phyloP scores from a whole-genome alignment of 2,888 invertebrate species.

The Lasioglossum morio region DNA sequence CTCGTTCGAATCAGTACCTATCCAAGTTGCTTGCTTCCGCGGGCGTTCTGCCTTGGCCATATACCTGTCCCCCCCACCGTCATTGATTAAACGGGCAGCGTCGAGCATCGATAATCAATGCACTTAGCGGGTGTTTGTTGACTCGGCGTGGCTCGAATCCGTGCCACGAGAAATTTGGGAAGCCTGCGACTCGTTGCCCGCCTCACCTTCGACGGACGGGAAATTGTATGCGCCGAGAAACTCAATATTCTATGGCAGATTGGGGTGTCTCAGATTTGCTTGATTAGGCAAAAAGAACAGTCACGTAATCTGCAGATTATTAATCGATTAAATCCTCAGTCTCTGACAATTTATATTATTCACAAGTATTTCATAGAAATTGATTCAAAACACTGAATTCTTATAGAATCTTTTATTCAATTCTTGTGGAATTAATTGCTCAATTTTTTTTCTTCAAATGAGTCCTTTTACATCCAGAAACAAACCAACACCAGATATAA shows the following conservation, averaged over 20 bases:
- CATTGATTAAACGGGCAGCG: conserved; percentile 18
- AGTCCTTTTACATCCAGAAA: neutral
- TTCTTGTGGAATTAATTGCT: neutral
- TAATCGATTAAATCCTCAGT: neutral
- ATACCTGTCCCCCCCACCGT: neutral
- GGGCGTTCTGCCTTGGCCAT: neutral
- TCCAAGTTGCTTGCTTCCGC: neutral
- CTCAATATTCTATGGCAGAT: neutral
- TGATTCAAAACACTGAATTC: no score
- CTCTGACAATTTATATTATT: neutral
- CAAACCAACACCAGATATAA: neutral
- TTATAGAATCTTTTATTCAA: neutral
- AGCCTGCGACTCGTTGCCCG: conserved; percentile 16
- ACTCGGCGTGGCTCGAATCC: conserved; percentile 12
- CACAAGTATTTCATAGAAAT: neutral
- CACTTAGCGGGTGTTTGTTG: conserved; percentile 28
- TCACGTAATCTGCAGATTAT: neutral
- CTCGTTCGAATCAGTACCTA: neutral
- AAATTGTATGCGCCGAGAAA: neutral
- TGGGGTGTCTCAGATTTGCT: conserved; percentile 9
- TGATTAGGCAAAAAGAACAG: neutral
- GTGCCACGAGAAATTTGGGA: conserved; percentile 29
- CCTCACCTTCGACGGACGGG: neutral
- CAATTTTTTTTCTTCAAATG: neutral
- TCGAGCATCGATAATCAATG: conserved; percentile 34